Evolutionary conservation across 2,888 invertebrate species (phyloP), one percentile per base, ranked within the genome.

Genomic region (Coenonympha arcania): DNA sequence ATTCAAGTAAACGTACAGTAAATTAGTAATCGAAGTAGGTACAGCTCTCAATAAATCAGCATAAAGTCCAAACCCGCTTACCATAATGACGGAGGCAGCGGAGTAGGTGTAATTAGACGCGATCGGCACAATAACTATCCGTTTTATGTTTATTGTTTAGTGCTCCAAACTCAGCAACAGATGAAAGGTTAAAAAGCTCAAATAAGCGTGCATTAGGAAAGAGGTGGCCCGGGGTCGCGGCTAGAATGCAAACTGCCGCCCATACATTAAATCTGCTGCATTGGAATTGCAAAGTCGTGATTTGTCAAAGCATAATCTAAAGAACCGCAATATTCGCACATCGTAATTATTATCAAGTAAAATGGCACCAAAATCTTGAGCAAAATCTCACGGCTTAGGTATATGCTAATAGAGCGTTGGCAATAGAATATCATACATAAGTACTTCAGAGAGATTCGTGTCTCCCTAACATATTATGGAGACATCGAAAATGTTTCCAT

Each of bases 181-280:
- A 85, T 82, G 81, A 84, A 85, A 85, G 85, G 85, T 85, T 85
- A 85, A 86, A 86, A 85, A 85, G 85, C 85, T 84, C 77, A 83
- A 86, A 85, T 86, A 84, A 85, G 84, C 85, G 78, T 81, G 84
- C 82, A 86, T 86, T 86, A 86, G 84, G 85, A 84, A 86, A 85
- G 85, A 86, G 85, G 85, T 83, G 84, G 82, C 83, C 82, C 73
- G 73, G 56, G 85, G 86, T 85, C 85, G 85, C 80, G 76, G 83
- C 76, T 83, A 85, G 81, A 86, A 85, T 85, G 86, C 85, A 85
- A 86, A 84, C 83, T 84, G 77, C 85, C 86, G 84, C 85, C 84
- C 86, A 85, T 85, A 86, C 84, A 84, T 85, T 86, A 84, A 84
- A 85, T 85, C 77, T 79, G 78, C 81, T 82, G 77, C 84, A 85